phyloP scores from a whole-genome alignment of 2,113 vertebrate species.

The Phylloscopus trochiloides region DNA sequence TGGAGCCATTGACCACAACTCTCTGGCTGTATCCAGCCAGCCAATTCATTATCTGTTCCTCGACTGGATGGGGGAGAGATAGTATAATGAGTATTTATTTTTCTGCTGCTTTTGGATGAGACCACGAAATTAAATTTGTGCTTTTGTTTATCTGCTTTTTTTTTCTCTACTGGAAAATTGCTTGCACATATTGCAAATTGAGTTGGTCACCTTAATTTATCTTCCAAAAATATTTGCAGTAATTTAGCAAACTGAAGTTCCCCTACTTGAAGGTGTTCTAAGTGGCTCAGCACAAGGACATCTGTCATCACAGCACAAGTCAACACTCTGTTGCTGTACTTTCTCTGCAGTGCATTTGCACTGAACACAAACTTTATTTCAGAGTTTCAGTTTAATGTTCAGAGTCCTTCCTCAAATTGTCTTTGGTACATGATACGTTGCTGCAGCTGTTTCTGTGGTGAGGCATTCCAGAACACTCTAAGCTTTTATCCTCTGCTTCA shows the following conservation, averaged over 20 bases:
- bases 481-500: background rate
- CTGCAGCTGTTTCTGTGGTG: background rate
- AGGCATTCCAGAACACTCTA: background rate
- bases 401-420: background rate
- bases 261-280: background rate
- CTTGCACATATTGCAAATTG: background rate
- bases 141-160: background rate
- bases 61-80: no score
- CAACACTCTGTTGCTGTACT: background rate
- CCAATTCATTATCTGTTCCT: background rate
- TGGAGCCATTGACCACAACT: background rate
- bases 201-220: background rate
- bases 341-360: background rate
- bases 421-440: background rate
- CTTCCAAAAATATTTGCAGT: background rate
- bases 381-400: background rate
- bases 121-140: background rate
- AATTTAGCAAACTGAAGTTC: background rate
- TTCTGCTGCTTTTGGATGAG: background rate
- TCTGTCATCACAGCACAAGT: background rate
- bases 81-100: background rate
- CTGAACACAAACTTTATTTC: background rate
- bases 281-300: background rate
- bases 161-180: background rate
- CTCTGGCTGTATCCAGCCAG: background rate